A percentile compares a stretch with the other conserved stretches of the same genome.
Conservation (phyloP, 2,113 vertebrate genomes). For the Atlantisia rogersi region DNA sequence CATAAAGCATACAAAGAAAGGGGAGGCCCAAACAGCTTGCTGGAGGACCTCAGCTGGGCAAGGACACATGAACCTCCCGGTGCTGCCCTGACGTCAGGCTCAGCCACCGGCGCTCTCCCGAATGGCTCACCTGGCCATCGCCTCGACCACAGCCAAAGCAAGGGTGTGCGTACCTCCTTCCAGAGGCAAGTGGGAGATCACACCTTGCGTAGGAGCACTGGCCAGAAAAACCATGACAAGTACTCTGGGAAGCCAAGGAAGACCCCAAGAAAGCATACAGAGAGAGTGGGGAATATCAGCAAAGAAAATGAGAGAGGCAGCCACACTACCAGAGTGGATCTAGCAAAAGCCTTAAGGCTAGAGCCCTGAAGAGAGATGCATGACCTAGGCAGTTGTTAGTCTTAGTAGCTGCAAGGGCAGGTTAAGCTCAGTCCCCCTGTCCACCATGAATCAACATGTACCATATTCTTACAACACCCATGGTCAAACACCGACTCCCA, state of each 20-base stretch:
- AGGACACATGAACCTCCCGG: background rate
- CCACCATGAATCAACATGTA: accelerated
- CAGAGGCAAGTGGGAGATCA: background rate
- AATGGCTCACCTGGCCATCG: background rate
- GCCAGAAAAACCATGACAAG: background rate
- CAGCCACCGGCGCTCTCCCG: background rate
- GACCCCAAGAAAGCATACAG: background rate
- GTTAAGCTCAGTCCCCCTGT: background rate
- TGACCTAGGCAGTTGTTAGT: background rate
- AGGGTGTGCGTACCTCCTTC: background rate
- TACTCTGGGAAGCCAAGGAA: background rate
- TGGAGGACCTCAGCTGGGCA: background rate
- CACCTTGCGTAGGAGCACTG: background rate
- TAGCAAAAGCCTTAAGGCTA: background rate
- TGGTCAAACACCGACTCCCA: background rate
- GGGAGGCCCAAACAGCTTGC: background rate
- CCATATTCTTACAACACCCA: background rate
- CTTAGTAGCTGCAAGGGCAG: background rate
- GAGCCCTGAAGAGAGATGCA: background rate
- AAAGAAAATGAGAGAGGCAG: background rate
- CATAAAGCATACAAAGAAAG: background rate
- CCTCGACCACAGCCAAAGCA: background rate
- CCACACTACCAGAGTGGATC: accelerated
- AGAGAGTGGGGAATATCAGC: background rate
- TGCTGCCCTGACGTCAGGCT: background rate